These are phyloP conservation scores for Orycteropus afer DNA, from an alignment of 2,113 vertebrate species.

Conservation along the genomic window DNA sequence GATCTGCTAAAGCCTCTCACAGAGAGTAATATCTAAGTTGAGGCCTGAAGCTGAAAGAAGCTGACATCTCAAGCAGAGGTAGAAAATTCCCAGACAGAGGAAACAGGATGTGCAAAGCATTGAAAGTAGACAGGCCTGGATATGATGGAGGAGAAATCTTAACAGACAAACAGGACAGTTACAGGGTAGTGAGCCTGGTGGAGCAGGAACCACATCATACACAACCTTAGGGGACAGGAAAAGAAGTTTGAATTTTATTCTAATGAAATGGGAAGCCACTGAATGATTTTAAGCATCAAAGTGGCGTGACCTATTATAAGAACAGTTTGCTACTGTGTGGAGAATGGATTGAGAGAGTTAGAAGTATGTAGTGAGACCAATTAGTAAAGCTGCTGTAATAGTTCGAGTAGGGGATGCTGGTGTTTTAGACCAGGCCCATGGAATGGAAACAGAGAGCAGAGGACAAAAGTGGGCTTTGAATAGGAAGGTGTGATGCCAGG, in stretches of 20 bases:
- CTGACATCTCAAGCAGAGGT: neutral
- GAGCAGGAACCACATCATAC: neutral
- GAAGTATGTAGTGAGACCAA: neutral
- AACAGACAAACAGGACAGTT: neutral
- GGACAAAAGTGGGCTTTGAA: neutral
- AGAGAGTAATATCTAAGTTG: neutral
- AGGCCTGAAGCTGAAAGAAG: constrained; percentile 9
- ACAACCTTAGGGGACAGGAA: neutral
- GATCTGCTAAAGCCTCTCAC: neutral
- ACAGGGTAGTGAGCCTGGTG: neutral
- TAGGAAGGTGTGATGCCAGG: neutral
- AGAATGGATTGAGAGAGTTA: neutral
- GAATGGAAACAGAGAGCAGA: neutral
- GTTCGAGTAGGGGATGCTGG: neutral
- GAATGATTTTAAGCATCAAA: neutral
- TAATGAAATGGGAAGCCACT: neutral
- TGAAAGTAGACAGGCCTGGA: neutral
- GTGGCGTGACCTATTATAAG: neutral
- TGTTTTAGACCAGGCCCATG: neutral
- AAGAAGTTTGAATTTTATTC: too few species aligned
- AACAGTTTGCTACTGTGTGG: neutral
- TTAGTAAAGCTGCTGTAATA: neutral
- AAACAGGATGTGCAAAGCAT: neutral
- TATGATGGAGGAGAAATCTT: neutral
- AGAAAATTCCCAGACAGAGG: neutral